phyloP scores from a whole-genome alignment of 2,888 invertebrate genomes.

The Melinopterus prodromus region DNA sequence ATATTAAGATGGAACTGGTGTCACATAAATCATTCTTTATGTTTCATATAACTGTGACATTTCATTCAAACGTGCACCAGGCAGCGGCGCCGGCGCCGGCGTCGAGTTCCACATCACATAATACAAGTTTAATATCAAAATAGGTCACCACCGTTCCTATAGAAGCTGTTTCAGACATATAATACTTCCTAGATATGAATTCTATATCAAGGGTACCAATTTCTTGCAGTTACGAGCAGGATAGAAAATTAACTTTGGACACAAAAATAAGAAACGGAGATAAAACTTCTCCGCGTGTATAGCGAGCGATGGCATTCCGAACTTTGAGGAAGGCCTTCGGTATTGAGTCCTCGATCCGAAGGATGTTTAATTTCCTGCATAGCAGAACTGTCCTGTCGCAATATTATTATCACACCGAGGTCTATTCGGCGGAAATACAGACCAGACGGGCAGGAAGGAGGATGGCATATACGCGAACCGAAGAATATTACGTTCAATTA shows the following conservation, averaged over 20 bases:
- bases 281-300: neutral
- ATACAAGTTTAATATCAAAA: neutral
- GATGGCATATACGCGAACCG: neutral
- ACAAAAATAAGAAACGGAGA: no score
- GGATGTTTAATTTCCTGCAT: conserved; percentile 4
- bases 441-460: neutral
- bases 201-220: neutral
- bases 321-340: neutral
- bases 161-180: neutral
- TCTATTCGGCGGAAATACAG: neutral
- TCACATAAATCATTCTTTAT: neutral
- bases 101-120: no score
- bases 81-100: neutral
- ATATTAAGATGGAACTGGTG: neutral
- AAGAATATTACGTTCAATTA: conserved; percentile 4
- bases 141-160: neutral
- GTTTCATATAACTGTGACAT: conserved; percentile 4
- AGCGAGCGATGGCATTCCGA: neutral
- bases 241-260: neutral
- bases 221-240: neutral
- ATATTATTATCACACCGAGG: neutral
- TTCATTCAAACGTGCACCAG: neutral
- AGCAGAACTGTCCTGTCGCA: neutral
- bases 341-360: neutral
- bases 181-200: neutral